Base-by-base conservation (phyloP, 2,113 vertebrate species). In the Helogale parvula region DNA sequence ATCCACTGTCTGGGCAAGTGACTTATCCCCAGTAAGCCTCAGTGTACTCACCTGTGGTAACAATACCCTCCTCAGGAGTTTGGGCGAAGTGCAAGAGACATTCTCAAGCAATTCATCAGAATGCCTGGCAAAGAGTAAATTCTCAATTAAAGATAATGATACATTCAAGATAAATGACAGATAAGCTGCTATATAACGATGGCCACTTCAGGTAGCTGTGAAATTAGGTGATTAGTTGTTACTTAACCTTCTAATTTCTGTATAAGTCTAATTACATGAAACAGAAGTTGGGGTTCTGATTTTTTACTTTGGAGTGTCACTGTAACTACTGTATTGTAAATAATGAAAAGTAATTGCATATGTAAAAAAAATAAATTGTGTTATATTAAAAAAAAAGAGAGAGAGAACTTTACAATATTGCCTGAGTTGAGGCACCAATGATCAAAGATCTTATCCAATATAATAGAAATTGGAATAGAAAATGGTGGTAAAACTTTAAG, bases 371-470 rank as follows among this genome's bases (percentile, higher is more conserved):
- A 38, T 38, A 38, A 38, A 38, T 38, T 38, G 38, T 38, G 38
- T 38, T 38, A 38, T 38, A 38, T 38, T 38, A 38, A 38, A 38
- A 38, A 38, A 38, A 38, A 38, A 38, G n/a, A n/a, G n/a, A n/a
- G 63, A 74, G 52, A 96, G 72, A 95, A 89, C 21, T 57, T 85
- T 69, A 92, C 21, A 82, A 54, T 86, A 86, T 60, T 77, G 7
- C 38, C 81, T 68, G 23, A 54, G 17, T 79, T 35, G 25, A 97
- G 25, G n/a, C 65, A 41, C 23, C 57, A 93, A 7, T 50, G 77
- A 94, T 88, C 88, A 93, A 96, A 97, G 66, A 94, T 77, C 15
- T 47, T 72, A 81, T 69, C 33, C 47, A 83, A 83, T 65, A 81
- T 45, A 74, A 81, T 11, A 93, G 38, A 95, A 31, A 77, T 16